phyloP scores from a whole-genome alignment of 2,113 vertebrate genomes.

The Chaetodon auriga region DNA sequence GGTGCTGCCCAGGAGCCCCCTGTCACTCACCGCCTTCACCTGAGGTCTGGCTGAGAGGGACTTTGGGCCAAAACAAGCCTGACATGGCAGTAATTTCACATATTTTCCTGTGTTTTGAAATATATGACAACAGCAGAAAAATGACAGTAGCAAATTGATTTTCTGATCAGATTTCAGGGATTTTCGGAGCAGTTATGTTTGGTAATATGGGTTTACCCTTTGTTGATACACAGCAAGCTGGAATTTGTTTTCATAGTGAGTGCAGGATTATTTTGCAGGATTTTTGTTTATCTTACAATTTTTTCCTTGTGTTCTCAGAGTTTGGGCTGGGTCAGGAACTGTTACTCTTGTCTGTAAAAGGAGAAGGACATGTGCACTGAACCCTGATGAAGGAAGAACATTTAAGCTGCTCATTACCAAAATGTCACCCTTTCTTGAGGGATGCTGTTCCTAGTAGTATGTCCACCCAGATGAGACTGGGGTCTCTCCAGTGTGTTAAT shows the following conservation, averaged over 20 bases:
- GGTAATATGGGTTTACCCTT: background rate
- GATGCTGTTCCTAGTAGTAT: background rate
- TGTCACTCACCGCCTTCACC: background rate
- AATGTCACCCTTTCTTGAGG: background rate
- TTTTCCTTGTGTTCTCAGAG: background rate
- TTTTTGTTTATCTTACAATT: background rate
- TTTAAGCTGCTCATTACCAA: background rate
- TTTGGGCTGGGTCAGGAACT: background rate
- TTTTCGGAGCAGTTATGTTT: background rate
- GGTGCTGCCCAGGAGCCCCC: conserved; percentile 31
- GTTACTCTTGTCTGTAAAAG: background rate
- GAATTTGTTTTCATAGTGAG: background rate
- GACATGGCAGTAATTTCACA: conserved; percentile 34
- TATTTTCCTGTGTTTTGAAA: conserved; percentile 15
- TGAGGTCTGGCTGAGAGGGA: conserved; percentile 41
- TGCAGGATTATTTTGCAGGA: background rate
- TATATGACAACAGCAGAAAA: conserved; percentile 5
- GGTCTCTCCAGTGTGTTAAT: conserved; percentile 21
- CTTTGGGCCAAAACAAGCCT: conserved; percentile 27
- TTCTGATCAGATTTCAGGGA: background rate
- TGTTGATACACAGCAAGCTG: background rate
- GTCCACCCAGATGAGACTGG: background rate
- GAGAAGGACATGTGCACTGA: background rate
- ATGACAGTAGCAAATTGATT: background rate
- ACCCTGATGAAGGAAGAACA: background rate